Conservation (phyloP, 2,888 invertebrate species). For the Caenorhabditis virilis region DNA sequence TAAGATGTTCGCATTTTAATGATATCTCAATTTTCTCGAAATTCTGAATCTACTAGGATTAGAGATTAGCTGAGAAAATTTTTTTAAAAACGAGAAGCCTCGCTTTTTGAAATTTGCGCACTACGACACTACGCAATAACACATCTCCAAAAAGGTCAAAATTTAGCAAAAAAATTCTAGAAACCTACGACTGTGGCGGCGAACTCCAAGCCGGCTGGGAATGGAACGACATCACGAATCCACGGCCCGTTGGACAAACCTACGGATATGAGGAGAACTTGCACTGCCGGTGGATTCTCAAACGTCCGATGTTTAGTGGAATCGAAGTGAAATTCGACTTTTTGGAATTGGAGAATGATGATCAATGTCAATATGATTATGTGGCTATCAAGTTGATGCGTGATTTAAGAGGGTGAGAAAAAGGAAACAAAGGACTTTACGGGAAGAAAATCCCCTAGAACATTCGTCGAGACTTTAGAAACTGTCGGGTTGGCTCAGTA, state of each 20-base stretch:
- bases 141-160: too few relatives aligned
- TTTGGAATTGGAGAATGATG: slow-evolving; percentile 71
- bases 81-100: too few relatives aligned
- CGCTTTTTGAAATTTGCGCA: too few relatives aligned
- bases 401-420: slow-evolving; percentile 15
- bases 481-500: background rate
- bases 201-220: slow-evolving; percentile 47
- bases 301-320: slow-evolving; percentile 51
- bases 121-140: too few relatives aligned
- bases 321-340: slow-evolving; percentile 52
- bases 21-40: too few relatives aligned
- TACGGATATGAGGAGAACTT: slow-evolving; percentile 41
- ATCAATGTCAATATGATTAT: slow-evolving; percentile 43
- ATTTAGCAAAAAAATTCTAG: too few relatives aligned
- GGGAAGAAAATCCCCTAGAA: too few relatives aligned
- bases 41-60: too few relatives aligned
- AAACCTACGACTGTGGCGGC: slow-evolving; percentile 50
- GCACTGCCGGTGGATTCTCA: slow-evolving; percentile 59
- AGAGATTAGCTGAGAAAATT: too few relatives aligned
- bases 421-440: too few relatives aligned
- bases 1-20: too few relatives aligned
- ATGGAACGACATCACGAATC: slow-evolving; percentile 45
- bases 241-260: slow-evolving; percentile 26
- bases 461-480: background rate
- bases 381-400: slow-evolving; percentile 8